These are phyloP conservation scores for Catostylus mosaicus DNA, from an alignment of 30 jellyfish, hydroid and myxozoan genomes.

Conservation along the genomic window DNA sequence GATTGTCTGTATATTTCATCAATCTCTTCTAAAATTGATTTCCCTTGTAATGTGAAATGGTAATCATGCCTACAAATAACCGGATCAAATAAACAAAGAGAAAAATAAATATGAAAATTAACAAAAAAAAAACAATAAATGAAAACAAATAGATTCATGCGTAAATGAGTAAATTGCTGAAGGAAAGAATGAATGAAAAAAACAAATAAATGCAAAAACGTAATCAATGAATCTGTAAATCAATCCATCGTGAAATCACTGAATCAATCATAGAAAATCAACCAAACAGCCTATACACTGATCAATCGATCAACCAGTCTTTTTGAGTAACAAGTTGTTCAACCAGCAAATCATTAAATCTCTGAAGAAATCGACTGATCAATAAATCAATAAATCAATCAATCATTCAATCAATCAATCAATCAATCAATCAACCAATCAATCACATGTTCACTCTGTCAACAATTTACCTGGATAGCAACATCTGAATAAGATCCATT, in stretches of 20 bases:
- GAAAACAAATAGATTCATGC: no score
- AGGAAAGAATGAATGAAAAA: no score
- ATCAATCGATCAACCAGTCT: no score
- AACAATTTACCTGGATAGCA: conserved; percentile 61
- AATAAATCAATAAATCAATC: neutral
- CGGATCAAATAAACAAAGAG: no score
- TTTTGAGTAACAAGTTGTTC: no score
- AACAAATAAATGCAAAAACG: no score
- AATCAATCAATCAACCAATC: neutral
- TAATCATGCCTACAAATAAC: conserved; percentile 59
- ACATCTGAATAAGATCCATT: conserved; percentile 68
- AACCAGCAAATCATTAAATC: neutral
- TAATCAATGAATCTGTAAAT: no score
- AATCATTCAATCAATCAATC: neutral
- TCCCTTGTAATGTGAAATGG: conserved; percentile 49
- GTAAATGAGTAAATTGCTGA: no score
- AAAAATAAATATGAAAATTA: neutral
- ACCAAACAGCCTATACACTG: no score
- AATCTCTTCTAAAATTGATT: conserved; percentile 76
- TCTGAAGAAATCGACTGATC: neutral
- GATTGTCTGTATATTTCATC: conserved; percentile 79
- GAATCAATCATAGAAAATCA: no score
- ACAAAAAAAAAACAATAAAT: neutral
- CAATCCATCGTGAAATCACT: no score
- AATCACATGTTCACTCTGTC: neutral